Conservation (phyloP, 2,888 invertebrate genomes). For the Oscheius sp. region DNA sequence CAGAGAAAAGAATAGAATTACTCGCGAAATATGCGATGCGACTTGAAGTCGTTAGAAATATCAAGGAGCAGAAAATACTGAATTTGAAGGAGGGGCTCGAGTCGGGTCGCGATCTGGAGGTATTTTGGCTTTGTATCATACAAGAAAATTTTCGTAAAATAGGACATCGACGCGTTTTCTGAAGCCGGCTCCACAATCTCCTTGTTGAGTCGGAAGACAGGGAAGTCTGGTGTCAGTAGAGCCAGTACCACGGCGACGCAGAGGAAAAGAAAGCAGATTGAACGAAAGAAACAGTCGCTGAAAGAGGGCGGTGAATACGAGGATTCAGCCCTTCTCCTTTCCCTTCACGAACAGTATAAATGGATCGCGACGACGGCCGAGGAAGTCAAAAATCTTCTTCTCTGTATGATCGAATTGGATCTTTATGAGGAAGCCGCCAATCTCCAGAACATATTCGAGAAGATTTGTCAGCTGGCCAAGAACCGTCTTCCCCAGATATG, state of each 20-base stretch:
- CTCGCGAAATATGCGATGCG: constrained; percentile 41
- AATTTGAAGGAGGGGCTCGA: constrained; percentile 46
- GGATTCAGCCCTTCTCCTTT: constrained; percentile 63
- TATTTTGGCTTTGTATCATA: neutral
- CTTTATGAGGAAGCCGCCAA: constrained; percentile 41
- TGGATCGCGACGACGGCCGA: constrained; percentile 40
- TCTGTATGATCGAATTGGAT: constrained; percentile 52
- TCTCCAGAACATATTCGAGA: constrained; percentile 42
- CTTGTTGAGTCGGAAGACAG: constrained; percentile 28
- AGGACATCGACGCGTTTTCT: constrained; percentile 40
- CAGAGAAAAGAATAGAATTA: neutral
- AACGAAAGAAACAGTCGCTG: constrained; percentile 64
- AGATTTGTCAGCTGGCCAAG: constrained; percentile 37
- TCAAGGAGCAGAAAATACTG: constrained; percentile 52
- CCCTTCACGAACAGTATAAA: constrained; percentile 52
- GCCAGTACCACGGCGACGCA: constrained; percentile 57
- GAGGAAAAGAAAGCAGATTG: constrained; percentile 61
- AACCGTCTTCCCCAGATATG: constrained; percentile 48
- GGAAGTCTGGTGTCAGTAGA: constrained; percentile 34
- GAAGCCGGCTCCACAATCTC: constrained; percentile 35
- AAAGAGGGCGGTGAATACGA: constrained; percentile 71
- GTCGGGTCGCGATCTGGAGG: constrained; percentile 37
- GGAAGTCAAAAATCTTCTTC: constrained; percentile 55
- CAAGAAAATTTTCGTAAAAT: neutral
- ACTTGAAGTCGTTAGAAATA: constrained; percentile 53